A percentile compares a stretch with the other conserved stretches of the same genome.
These are phyloP conservation scores for Apolygus lucorum DNA, from an alignment of 1,140 invertebrate genomes.

Conservation along the genomic window DNA sequence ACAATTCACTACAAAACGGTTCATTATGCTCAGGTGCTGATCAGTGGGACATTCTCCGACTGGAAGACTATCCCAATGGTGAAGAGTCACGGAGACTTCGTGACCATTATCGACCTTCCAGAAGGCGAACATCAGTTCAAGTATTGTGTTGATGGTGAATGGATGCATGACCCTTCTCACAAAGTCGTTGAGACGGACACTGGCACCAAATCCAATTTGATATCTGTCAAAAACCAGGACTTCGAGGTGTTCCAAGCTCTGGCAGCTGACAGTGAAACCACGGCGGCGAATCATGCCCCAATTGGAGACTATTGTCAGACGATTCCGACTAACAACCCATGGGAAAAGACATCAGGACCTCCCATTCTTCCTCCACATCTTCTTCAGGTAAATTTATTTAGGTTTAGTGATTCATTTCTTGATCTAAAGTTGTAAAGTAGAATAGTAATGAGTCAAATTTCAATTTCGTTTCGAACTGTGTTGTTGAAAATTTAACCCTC, in stretches of 20 bases:
- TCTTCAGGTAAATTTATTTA: conserved; percentile 71
- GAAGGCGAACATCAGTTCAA: conserved; percentile 98
- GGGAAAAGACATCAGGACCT: conserved; percentile 84
- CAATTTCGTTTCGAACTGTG: too few relatives aligned
- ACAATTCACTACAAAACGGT: too few relatives aligned
- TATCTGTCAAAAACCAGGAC: conserved; percentile 85
- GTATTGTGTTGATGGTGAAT: conserved; percentile 95
- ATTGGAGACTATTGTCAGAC: conserved; percentile 74
- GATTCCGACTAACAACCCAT: conserved; percentile 78
- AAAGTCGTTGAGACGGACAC: conserved; percentile 78
- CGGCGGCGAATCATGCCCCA: conserved; percentile 31
- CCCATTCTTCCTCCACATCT: conserved; percentile 95
- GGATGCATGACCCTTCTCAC: conserved; percentile 81
- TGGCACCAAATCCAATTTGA: conserved; percentile 85
- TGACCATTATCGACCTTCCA: conserved; percentile 92
- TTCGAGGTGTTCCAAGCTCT: conserved; percentile 97
- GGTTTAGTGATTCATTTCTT: too few relatives aligned
- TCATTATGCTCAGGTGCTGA: conserved; percentile 78
- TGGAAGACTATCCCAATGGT: conserved; percentile 97
- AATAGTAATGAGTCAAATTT: too few relatives aligned
- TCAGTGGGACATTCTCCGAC: conserved; percentile 90
- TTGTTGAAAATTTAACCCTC: too few relatives aligned
- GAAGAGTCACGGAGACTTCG: conserved; percentile 90
- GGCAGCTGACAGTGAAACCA: conserved; percentile 73
- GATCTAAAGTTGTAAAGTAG: too few relatives aligned